Evolutionary conservation across 2,113 vertebrate genomes (phyloP).

Genomic region (Crotalus tigris): DNA sequence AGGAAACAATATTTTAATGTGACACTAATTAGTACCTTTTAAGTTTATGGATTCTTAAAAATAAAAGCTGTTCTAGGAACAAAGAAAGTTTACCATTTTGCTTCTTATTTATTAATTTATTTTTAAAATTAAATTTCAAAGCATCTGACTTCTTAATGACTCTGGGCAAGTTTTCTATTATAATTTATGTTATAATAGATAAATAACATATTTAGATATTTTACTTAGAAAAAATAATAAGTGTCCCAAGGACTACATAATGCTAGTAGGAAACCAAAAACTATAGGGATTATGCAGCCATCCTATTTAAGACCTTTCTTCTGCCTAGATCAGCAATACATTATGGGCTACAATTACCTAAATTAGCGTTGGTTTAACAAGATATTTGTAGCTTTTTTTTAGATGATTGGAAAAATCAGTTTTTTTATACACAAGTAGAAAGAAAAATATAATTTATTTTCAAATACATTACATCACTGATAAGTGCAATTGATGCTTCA

Average conservation of each 20-base stretch:
- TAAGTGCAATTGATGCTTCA: constrained; percentile 20
- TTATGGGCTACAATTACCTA: constrained; percentile 18
- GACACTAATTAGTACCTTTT: constrained; percentile 41
- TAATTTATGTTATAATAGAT: no score
- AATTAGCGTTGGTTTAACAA: constrained; percentile 14
- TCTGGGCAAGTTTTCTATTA: background rate
- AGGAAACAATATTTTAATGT: constrained; percentile 35
- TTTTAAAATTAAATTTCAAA: background rate
- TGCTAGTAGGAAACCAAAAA: background rate
- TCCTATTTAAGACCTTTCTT: constrained; percentile 32
- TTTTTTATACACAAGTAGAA: constrained; percentile 26
- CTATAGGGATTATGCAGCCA: background rate
- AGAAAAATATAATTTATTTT: constrained; percentile 33
- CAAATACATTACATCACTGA: constrained; percentile 34
- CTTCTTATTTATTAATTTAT: background rate
- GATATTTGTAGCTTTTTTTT: constrained; percentile 14
- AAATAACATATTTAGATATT: background rate
- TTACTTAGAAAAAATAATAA: background rate
- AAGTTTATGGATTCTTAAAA: constrained; percentile 28
- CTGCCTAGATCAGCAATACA: constrained; percentile 18
- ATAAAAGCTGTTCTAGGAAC: constrained; percentile 41
- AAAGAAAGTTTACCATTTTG: background rate
- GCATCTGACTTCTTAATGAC: background rate
- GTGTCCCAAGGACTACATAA: background rate
- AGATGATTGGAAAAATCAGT: constrained; percentile 20